Evolutionary conservation across 2,113 vertebrate species (phyloP), one percentile per base, ranked within the genome.

Genomic region (Periophthalmodon schlosseri): DNA sequence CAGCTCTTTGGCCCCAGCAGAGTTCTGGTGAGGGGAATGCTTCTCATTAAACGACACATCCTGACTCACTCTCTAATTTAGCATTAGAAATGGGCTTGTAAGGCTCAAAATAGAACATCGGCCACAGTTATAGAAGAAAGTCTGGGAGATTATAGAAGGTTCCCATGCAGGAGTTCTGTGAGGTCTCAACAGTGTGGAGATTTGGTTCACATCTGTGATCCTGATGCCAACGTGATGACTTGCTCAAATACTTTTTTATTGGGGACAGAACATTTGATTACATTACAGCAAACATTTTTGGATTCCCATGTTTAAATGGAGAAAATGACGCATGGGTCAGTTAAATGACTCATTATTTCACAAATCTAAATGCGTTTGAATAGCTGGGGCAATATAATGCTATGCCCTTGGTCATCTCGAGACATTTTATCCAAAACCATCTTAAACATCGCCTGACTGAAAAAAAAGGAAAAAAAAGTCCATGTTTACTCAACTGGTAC

Each of bases 61-160:
- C 76, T 89, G 84, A 86, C 79, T 87, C 85, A 76, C 68, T 78
- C 81, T 85, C 77, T 89, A 84, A 89, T 87, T 87, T 77, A 69
- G 36, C 77, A 76, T 86, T 77, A 84, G 69, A 80, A 84, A 10
- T 65, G 71, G 60, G 78, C 72, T 85, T 74, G 78, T 83, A 76
- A 82, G 20, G 70, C 87, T 81, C 77, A 83, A 89, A 91, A 92
- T 90, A 89, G 87, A 52, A 54, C 80, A 73, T 71, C 52, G 44
- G 69, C 83, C 47, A 7, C 28, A 79, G 81, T 73, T 87, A 50
- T 13, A 47, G 39, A 12, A 49, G 3, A 68, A 46, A 72, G 64
- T 81, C 63, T 18, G 57, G 66, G 63, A 44, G 82, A 77, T 61
- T 33, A 64, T 56, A 70, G 36, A 57, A 24, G 71, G 67, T 82